A percentile compares a stretch with the other conserved stretches of the same genome.
These are phyloP conservation scores for Leptinotarsa rubiginosa DNA, from an alignment of 2,888 invertebrate genomes.

Conservation along the genomic window DNA sequence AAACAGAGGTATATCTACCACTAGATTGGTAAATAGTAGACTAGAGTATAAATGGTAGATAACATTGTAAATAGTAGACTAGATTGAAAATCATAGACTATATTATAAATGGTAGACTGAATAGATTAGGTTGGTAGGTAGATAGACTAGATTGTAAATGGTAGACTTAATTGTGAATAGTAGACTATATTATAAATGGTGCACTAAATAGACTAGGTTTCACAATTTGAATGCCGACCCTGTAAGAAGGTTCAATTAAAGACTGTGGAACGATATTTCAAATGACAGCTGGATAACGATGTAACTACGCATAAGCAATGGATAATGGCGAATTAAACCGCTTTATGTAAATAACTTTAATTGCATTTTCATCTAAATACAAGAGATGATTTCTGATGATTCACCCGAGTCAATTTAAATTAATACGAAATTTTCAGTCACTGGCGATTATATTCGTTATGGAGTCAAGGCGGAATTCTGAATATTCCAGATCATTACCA, in stretches of 20 bases:
- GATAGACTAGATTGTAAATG: no score
- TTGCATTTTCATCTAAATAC: slow-evolving; percentile 54
- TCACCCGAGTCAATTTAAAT: slow-evolving; percentile 42
- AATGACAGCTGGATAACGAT: slow-evolving; percentile 56
- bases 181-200: no score
- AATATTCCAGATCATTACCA: slow-evolving; percentile 41
- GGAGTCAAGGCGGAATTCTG: slow-evolving; percentile 34
- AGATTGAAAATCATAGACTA: no score
- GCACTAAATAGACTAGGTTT: background rate
- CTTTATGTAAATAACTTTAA: slow-evolving; percentile 60
- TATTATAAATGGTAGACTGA: no score
- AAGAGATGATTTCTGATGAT: slow-evolving; percentile 50
- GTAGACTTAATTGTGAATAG: no score
- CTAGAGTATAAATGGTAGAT: no score
- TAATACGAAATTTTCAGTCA: slow-evolving; percentile 42
- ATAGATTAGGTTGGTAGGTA: no score
- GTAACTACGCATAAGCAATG: slow-evolving; percentile 56
- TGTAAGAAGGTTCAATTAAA: slow-evolving; percentile 47
- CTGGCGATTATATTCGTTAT: slow-evolving; percentile 39
- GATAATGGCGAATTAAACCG: slow-evolving; percentile 59
- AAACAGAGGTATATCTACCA: no score
- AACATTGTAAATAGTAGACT: no score
- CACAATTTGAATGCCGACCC: slow-evolving; percentile 4
- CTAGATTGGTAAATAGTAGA: no score
- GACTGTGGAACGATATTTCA: slow-evolving; percentile 47